Percentiles rank a stretch among this genome's conserved stretches.
phyloP scores from a whole-genome alignment of 2,888 invertebrate species.

The Sinopyrophorus schimmeli region DNA sequence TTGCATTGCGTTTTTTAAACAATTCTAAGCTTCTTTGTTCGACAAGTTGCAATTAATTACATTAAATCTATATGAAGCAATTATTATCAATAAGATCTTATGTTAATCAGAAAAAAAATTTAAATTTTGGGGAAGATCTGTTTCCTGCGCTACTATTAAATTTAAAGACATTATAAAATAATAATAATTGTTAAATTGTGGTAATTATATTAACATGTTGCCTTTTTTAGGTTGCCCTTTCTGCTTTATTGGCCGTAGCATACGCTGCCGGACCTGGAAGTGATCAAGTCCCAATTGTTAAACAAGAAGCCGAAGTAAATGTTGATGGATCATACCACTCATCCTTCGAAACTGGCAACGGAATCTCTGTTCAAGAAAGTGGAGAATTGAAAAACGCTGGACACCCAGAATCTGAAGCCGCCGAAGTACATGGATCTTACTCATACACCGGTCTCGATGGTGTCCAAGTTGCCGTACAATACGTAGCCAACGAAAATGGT shows the following conservation, averaged over 20 bases:
- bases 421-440: conserved; percentile 55
- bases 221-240: conserved; percentile 39
- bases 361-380: conserved; percentile 55
- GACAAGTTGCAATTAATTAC: not conserved
- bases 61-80: not conserved
- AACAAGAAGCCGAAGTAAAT: conserved; percentile 52
- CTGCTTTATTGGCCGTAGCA: conserved; percentile 39
- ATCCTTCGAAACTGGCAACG: conserved; percentile 60
- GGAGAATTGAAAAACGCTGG: conserved; percentile 47
- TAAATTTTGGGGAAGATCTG: too few relatives aligned
- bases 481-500: conserved; percentile 70
- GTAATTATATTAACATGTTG: too few relatives aligned
- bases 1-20: not conserved
- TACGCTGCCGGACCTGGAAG: conserved; percentile 39
- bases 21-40: not conserved
- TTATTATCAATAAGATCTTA: not conserved
- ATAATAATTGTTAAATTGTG: too few relatives aligned
- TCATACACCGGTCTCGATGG: conserved; percentile 60
- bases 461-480: conserved; percentile 58
- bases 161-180: too few relatives aligned
- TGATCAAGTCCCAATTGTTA: conserved; percentile 45
- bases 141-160: too few relatives aligned
- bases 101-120: not conserved
- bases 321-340: conserved; percentile 57
- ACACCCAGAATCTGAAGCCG: conserved; percentile 46